Base-by-base conservation (phyloP, 2,888 invertebrate species). In the Cybosia mesomella region DNA sequence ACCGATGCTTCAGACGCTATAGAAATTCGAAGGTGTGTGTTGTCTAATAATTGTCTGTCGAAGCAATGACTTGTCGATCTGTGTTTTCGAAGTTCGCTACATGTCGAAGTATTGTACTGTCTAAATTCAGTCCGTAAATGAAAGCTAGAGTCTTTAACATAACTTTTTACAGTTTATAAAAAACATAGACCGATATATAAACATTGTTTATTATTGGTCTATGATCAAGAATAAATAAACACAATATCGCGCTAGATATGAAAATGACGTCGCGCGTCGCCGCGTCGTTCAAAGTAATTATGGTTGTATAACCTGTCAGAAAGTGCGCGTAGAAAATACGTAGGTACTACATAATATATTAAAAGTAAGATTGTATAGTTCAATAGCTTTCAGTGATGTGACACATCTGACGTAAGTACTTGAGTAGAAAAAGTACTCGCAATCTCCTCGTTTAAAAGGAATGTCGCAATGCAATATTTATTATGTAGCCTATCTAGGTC, bases 341-440 rank as follows among this genome's bases (percentile, higher is more conserved):
- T 59, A 15, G 2, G 0, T 13, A 10, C 13, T 36, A 36, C 15
- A 15, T 49, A 2, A 18, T 49, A n/a, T 49, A 49, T 49, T n/a
- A 49, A n/a, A n/a, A 49, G 49, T 49, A n/a, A 49, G 18, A n/a
- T n/a, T 18, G 15, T 15, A 64, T 58, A 39, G 57, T 58, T 49
- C 2, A 53, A 59, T 36, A 65, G 18, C 34, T 49, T 32, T 28
- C 21, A 32, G 49, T 49, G 65, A 65, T 34, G 59, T 59, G 39
- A 39, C 59, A 59, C 36, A 39, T 22, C 21, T 80, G 75, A 71
- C 78, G 78, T 65, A 70, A 57, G 49, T 39, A 59, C 58, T 59
- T 36, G 22, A 22, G 36, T 22, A 8, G 28, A 7, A 32, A 59
- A 24, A 24, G 59, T 54, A 15, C 61, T 57, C 60, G 62, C 66